Percentiles rank a stretch among this genome's conserved stretches.
Conservation (phyloP, 2,113 vertebrate genomes). For the Ceratotherium simum region DNA sequence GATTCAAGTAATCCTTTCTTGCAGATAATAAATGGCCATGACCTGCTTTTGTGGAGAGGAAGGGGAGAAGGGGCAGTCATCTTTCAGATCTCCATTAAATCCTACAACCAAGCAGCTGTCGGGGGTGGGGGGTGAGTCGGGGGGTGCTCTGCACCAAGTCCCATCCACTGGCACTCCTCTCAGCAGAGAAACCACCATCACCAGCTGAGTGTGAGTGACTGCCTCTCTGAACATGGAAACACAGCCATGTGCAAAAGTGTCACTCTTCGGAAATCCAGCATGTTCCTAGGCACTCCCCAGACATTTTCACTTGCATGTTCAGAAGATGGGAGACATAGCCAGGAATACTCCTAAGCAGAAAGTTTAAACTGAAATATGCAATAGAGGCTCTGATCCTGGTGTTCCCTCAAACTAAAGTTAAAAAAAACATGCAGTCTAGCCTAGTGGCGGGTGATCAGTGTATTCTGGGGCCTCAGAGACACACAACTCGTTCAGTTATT, state of each 20-base stretch:
- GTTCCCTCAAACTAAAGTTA: not conserved
- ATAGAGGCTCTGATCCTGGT: not conserved
- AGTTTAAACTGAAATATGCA: not conserved
- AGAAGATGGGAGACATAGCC: not conserved
- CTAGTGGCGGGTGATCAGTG: not conserved
- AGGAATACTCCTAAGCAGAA: not conserved
- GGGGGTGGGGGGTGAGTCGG: no score
- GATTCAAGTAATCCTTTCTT: not conserved
- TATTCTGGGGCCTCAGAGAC: not conserved
- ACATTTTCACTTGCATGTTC: not conserved
- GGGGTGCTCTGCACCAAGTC: fast-evolving
- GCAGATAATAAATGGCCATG: not conserved
- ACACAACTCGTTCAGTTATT: not conserved
- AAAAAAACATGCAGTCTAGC: not conserved
- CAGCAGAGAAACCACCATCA: not conserved
- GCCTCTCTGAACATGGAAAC: not conserved
- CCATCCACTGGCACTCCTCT: not conserved
- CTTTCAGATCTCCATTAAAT: not conserved
- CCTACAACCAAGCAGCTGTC: not conserved
- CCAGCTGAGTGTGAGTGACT: not conserved
- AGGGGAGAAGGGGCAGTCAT: not conserved
- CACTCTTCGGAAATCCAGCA: not conserved
- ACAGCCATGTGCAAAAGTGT: not conserved
- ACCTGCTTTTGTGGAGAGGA: not conserved
- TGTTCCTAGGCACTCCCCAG: not conserved